These are phyloP conservation scores for Pseudochirops corinnae DNA, from an alignment of 2,797 vertebrate species.

Conservation along the genomic window DNA sequence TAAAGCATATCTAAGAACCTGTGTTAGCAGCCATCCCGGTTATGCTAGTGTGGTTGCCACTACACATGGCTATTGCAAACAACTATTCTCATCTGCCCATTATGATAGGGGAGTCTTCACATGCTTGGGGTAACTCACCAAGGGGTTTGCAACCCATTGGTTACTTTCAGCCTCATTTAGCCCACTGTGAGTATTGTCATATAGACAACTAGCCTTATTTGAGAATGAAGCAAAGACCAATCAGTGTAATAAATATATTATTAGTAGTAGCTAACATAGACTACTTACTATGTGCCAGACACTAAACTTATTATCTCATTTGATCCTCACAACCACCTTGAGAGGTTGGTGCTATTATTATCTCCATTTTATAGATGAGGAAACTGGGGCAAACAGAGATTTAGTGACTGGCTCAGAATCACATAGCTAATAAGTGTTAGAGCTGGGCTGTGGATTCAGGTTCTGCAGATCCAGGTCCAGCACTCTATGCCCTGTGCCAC, in stretches of 20 bases:
- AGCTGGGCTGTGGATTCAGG: not conserved
- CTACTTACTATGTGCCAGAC: not conserved
- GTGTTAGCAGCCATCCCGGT: too few relatives aligned
- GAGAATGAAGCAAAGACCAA: not conserved
- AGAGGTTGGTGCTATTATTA: not conserved
- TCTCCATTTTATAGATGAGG: not conserved
- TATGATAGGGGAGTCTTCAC: too few relatives aligned
- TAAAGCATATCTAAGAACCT: too few relatives aligned
- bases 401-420: not conserved
- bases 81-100: not conserved
- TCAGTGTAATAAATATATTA: not conserved
- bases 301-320: not conserved
- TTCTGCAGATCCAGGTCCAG: not conserved
- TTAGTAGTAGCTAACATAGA: not conserved
- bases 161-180: not conserved
- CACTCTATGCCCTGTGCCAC: not conserved
- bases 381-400: not conserved
- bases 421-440: not conserved
- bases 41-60: too few relatives aligned
- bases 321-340: not conserved
- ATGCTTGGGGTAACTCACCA: not conserved
- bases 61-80: not conserved
- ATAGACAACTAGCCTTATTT: not conserved
- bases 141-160: not conserved
- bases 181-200: not conserved